phyloP scores from a whole-genome alignment of 2,888 invertebrate species.

The Dryobota labecula region DNA sequence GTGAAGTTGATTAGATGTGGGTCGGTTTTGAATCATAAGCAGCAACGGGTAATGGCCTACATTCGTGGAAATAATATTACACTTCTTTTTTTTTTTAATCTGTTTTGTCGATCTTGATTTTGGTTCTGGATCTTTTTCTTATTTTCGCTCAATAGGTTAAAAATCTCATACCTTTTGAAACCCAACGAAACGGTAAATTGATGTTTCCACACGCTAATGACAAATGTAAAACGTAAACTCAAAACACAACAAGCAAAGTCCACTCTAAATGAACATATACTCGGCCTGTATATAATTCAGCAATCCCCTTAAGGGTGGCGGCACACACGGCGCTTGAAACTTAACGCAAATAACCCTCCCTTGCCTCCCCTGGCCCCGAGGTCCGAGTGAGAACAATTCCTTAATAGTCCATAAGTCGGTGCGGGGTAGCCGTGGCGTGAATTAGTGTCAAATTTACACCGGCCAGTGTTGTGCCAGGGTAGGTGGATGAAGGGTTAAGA shows the following conservation, averaged over 20 bases:
- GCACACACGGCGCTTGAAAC: slow-evolving; percentile 81
- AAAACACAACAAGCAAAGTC: slow-evolving; percentile 26
- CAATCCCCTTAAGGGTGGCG: slow-evolving; percentile 72
- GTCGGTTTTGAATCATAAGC: no score
- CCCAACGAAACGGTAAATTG: background rate
- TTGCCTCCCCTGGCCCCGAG: slow-evolving; percentile 56
- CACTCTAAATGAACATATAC: slow-evolving; percentile 57
- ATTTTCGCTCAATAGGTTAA: background rate
- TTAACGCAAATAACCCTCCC: slow-evolving; percentile 81
- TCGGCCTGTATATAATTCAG: slow-evolving; percentile 75
- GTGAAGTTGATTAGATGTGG: background rate
- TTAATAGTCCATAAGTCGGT: slow-evolving; percentile 88
- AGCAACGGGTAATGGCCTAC: background rate
- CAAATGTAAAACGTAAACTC: slow-evolving; percentile 27
- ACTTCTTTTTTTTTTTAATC: background rate
- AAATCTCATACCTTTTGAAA: background rate
- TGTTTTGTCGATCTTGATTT: no score
- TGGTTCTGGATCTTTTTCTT: no score
- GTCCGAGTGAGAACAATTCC: slow-evolving; percentile 86
- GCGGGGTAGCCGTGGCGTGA: slow-evolving; percentile 79
- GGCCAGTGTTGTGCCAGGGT: slow-evolving; percentile 47
- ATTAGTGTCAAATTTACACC: slow-evolving; percentile 83
- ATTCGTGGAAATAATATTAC: background rate
- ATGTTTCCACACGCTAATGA: slow-evolving; percentile 15
- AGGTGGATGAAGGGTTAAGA: slow-evolving; percentile 42